phyloP scores from a whole-genome alignment of 2,797 vertebrate species.

The Taeniopygia guttata region DNA sequence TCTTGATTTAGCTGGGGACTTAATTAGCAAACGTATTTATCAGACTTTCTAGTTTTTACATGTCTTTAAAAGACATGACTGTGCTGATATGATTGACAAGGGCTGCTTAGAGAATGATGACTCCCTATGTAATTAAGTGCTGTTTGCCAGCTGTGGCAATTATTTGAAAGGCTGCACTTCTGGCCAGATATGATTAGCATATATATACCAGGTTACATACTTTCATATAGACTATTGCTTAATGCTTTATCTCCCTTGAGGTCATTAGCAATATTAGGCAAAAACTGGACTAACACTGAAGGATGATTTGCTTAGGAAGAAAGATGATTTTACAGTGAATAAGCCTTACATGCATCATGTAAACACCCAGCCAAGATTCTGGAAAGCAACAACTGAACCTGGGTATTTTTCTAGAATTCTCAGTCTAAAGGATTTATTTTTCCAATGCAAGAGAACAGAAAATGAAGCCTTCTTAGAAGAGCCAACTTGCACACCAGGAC shows the following conservation, averaged over 20 bases:
- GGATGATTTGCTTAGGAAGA: neutral
- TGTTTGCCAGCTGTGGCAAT: neutral
- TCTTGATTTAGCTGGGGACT: neutral
- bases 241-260: neutral
- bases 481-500: neutral
- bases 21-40: neutral
- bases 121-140: neutral
- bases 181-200: neutral
- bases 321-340: neutral
- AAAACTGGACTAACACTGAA: neutral
- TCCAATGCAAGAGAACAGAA: neutral
- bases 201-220: neutral
- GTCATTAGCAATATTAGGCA: neutral
- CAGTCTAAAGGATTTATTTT: neutral
- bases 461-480: neutral
- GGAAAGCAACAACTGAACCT: neutral
- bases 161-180: neutral
- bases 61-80: neutral
- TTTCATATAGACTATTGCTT: neutral
- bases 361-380: neutral
- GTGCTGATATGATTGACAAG: neutral
- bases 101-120: neutral
- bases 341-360: neutral
- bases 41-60: neutral
- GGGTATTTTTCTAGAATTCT: neutral